Base-by-base conservation (phyloP, 2,888 invertebrate species). In the Graphium colonna region DNA sequence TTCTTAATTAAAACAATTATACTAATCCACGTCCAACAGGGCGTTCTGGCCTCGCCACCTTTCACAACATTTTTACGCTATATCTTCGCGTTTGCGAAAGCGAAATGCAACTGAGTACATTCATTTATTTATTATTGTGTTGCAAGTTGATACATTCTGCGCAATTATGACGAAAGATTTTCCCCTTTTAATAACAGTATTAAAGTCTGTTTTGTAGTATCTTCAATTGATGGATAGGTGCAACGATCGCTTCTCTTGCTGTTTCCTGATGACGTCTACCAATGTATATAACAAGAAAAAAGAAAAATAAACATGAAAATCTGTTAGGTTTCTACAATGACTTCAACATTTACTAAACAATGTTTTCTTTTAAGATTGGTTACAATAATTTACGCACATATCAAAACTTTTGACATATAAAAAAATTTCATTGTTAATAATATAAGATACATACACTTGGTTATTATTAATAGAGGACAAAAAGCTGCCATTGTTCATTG, bases 51-150 rank as follows among this genome's bases (percentile, higher is more conserved):
- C 79, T 78, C 72, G 76, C 62, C 60, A 49, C 61, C 69, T 85
- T 84, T 77, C 84, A 76, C 77, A 82, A 84, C 13, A 12, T 71
- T 77, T 78, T 75, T 72, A 75, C 75, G 75, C 71, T 73, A 79
- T 82, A 77, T 79, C 79, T 80, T 80, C 79, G 74, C 55, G 60
- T 82, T 83, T 82, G 76, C 82, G 83, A 82, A 84, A 84, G 74
- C 60, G 62, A 63, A 72, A 68, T 68, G 75, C 72, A 78, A 79
- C 67, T 66, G 63, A 59, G 63, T 55, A 50, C 71, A 69, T 70
- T 77, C 71, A 71, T 75, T 74, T 66, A 71, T 61, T 58, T 63
- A 67, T 66, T 63, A 28, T 44, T 33, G 43, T 55, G 55, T 31
- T 48, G 52, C n/a, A 48, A 46, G 41, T 13, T 21, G 31, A 12